Evolutionary conservation across 2,113 vertebrate species (phyloP).

Genomic region (Psilopogon haemacephalus): DNA sequence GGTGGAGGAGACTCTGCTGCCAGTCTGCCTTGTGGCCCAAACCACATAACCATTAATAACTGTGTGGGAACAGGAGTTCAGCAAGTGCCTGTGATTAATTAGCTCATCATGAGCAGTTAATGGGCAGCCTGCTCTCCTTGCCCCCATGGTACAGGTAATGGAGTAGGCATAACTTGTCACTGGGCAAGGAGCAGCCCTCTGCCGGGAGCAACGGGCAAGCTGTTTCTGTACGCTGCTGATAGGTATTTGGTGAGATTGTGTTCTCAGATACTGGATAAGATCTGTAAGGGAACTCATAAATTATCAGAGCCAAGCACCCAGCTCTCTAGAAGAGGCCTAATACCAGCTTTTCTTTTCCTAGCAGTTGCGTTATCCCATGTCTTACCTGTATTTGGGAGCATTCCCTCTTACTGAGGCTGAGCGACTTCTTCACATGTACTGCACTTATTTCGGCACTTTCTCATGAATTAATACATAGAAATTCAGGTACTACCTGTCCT

Average conservation of each 20-base stretch:
- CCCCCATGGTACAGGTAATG: background rate
- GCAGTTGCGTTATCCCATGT: background rate
- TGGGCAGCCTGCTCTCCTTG: background rate
- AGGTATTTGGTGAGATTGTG: background rate
- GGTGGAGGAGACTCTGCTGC: background rate
- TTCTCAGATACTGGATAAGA: background rate
- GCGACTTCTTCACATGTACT: background rate
- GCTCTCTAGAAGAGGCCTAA: background rate
- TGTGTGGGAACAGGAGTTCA: background rate
- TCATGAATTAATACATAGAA: background rate
- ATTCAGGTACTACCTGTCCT: background rate
- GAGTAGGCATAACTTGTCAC: background rate
- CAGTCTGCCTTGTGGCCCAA: fast-evolving
- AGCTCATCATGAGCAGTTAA: background rate
- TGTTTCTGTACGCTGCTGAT: background rate
- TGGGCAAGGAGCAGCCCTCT: background rate
- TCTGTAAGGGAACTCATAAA: background rate
- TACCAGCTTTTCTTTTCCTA: background rate
- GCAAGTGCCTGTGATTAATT: slow-evolving; percentile 39
- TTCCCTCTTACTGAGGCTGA: background rate
- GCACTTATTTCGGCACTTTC: slow-evolving; percentile 22
- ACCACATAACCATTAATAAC: slow-evolving; percentile 35
- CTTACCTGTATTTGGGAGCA: background rate
- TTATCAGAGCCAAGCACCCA: background rate
- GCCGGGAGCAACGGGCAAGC: background rate